Conservation (phyloP, 2,888 invertebrate genomes). For the Ametastegia equiseti region DNA sequence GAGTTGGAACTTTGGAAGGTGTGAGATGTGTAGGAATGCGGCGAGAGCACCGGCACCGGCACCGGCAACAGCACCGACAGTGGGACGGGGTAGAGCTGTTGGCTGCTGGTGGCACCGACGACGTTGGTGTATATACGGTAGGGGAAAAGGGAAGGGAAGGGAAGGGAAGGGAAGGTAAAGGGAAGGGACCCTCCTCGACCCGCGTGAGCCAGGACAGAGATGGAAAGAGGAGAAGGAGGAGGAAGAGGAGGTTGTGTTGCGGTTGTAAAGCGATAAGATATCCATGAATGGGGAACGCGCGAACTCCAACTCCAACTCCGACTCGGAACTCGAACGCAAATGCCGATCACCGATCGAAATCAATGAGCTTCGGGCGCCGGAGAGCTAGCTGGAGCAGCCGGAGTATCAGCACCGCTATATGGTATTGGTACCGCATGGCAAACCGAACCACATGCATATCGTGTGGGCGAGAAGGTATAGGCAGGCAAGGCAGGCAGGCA, state of each 20-base stretch:
- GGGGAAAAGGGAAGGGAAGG: slow-evolving; percentile 45
- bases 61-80: slow-evolving; percentile 9
- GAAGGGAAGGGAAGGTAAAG: slow-evolving; percentile 32
- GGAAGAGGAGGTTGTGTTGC: slow-evolving; percentile 54
- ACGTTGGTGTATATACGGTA: no score
- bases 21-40: slow-evolving; percentile 57
- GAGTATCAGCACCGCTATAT: not conserved
- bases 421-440: no score
- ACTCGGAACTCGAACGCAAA: slow-evolving; percentile 16
- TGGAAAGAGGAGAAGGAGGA: no score
- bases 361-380: slow-evolving; percentile 51
- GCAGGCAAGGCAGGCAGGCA: not conserved
- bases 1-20: slow-evolving; percentile 63
- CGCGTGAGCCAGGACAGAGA: slow-evolving; percentile 32
- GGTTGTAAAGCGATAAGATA: slow-evolving; percentile 64
- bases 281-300: slow-evolving; percentile 61
- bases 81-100: slow-evolving; percentile 38
- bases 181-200: slow-evolving; percentile 34
- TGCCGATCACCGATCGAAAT: slow-evolving; percentile 63
- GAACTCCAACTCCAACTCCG: slow-evolving; percentile 34
- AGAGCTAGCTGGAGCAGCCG: not conserved
- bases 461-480: not conserved
- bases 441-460: not conserved
- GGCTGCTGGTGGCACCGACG: slow-evolving; percentile 45
- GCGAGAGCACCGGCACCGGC: slow-evolving; percentile 24